Conservation (phyloP, 2,113 vertebrate genomes). For the Sminthopsis crassicaudata region DNA sequence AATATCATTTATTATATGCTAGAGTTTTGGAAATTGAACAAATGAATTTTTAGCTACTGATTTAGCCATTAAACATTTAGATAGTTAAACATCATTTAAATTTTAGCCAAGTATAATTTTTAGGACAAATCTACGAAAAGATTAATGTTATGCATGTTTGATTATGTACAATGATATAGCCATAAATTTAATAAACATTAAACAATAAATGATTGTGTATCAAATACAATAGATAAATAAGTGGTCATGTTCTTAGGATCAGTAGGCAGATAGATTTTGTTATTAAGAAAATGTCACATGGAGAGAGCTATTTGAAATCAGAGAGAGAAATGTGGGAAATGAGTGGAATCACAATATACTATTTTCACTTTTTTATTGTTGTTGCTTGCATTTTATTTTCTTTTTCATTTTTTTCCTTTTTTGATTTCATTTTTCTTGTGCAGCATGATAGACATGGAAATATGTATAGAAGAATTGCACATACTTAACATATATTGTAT, state of each 20-base stretch:
- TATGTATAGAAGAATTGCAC: too few relatives aligned
- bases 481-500: too few relatives aligned
- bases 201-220: neutral
- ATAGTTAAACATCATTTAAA: neutral
- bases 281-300: neutral
- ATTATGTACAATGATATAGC: neutral
- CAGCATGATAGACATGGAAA: too few relatives aligned
- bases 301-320: neutral
- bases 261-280: neutral
- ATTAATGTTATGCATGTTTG: neutral
- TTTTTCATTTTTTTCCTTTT: too few relatives aligned
- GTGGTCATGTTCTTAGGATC: neutral
- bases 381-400: too few relatives aligned
- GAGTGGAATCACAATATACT: too few relatives aligned
- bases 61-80: neutral
- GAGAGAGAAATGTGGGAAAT: too few relatives aligned
- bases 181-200: neutral
- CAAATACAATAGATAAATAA: neutral
- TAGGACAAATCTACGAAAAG: neutral
- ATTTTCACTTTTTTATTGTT: too few relatives aligned
- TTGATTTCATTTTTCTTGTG: too few relatives aligned
- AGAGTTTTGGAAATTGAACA: neutral
- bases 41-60: neutral
- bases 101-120: neutral
- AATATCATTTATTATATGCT: slow-evolving; percentile 21